phyloP scores from a whole-genome alignment of 1,140 invertebrate species.

The Pseudomyrmex sp. region DNA sequence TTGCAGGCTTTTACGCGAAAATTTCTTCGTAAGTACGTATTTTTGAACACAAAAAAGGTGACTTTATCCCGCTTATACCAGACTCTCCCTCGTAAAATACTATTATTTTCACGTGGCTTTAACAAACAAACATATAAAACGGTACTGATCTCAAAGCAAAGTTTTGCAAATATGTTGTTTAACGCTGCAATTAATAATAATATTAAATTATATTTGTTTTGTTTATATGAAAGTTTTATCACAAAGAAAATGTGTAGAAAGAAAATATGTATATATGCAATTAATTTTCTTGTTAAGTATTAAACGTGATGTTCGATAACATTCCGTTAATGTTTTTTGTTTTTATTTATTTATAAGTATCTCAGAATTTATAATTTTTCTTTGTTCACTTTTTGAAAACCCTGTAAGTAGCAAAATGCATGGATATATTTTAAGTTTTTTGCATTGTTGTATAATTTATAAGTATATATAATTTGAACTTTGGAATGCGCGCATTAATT shows the following conservation, averaged over 20 bases:
- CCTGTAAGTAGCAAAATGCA: background rate
- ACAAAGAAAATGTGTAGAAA: background rate
- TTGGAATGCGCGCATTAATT: background rate
- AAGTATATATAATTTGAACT: constrained; percentile 9
- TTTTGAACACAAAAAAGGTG: constrained; percentile 6
- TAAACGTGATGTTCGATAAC: background rate
- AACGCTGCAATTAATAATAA: constrained; percentile 3
- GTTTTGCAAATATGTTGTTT: background rate
- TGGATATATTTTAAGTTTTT: background rate
- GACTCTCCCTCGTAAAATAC: constrained; percentile 14
- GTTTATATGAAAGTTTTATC: constrained; percentile 7
- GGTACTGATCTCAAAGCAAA: background rate
- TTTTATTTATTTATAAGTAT: background rate
- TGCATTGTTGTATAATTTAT: constrained; percentile 1
- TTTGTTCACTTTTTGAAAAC: background rate
- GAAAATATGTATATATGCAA: background rate
- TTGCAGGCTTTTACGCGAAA: background rate
- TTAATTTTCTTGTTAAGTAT: background rate
- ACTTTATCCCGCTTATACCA: constrained; percentile 37
- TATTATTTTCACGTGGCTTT: constrained; percentile 16
- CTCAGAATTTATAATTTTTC: constrained; percentile 3
- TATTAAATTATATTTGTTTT: background rate
- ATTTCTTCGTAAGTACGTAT: background rate
- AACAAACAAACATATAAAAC: constrained; percentile 9
- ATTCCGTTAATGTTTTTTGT: background rate